Conservation (phyloP, 2,797 vertebrate genomes). For the Hozukius guyotensis region DNA sequence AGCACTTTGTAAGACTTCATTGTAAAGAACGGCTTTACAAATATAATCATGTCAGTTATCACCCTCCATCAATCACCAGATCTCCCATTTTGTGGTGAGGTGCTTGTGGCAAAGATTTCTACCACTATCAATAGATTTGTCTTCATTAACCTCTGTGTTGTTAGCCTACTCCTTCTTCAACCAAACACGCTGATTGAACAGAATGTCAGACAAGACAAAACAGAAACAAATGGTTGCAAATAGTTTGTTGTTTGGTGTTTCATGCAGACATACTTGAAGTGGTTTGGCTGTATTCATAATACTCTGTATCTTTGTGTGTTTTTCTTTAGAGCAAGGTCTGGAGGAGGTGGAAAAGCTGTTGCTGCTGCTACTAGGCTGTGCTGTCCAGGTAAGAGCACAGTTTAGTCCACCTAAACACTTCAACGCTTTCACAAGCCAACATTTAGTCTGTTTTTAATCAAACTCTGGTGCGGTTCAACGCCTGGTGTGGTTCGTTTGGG, state of each 20-base stretch:
- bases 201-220: not conserved
- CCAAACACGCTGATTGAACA: not conserved
- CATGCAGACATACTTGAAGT: not conserved
- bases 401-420: not conserved
- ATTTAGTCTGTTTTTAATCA: not conserved
- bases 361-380: slow-evolving; percentile 94
- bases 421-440: not conserved
- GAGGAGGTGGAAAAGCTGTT: slow-evolving; percentile 95
- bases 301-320: slow-evolving; percentile 15
- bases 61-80: not conserved
- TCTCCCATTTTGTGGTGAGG: not conserved
- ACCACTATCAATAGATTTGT: not conserved
- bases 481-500: not conserved
- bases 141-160: not conserved
- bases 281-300: not conserved
- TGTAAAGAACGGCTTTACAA: not conserved
- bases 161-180: not conserved
- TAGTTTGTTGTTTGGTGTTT: not conserved
- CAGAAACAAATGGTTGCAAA: not conserved
- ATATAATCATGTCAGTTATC: not conserved
- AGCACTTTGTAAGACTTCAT: not conserved
- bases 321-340: slow-evolving; percentile 89
- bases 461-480: not conserved
- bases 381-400: slow-evolving; percentile 89
- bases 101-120: not conserved